Evolutionary conservation across 2,888 invertebrate genomes (phyloP), one percentile per base, ranked within the genome.

Genomic region (Arenicola marina): DNA sequence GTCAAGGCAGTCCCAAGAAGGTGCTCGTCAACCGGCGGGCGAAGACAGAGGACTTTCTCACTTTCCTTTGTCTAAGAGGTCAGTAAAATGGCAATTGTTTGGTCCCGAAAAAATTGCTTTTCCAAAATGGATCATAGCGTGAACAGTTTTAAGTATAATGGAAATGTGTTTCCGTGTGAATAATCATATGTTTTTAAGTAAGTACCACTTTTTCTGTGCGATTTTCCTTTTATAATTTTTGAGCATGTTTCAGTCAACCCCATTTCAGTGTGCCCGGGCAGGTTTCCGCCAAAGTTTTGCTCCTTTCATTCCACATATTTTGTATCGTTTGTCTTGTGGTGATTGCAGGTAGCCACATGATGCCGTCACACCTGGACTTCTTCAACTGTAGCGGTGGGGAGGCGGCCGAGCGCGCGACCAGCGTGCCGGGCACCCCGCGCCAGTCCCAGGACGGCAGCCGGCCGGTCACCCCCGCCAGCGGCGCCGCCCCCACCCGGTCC

Each of bases 41-140:
- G 29, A 91, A 90, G 77, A 91, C 92, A 1, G 92, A 92, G 85
- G 92, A 92, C 81, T 92, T 93, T 78, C 83, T 93, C 48, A 92
- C 92, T 55, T 93, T 91, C 84, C 85, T 93, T n/a, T 92, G 92
- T 82, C 90, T 91, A 76, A 87, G 92, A 81, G 91, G 92, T 88
- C 81, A 69, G 63, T 56, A n/a, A 21, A 7, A n/a, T n/a, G n/a
- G n/a, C n/a, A n/a, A n/a, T n/a, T n/a, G n/a, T n/a, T n/a, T n/a
- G n/a, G n/a, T n/a, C n/a, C n/a, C n/a, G n/a, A n/a, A n/a, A n/a
- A n/a, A n/a, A n/a, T n/a, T n/a, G n/a, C n/a, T n/a, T n/a, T n/a
- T n/a, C n/a, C n/a, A n/a, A n/a, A n/a, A n/a, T n/a, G n/a, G n/a
- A n/a, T n/a, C n/a, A n/a, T n/a, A n/a, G n/a, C n/a, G n/a, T n/a